Conservation (phyloP, 2,113 vertebrate genomes). For the Mustela lutreola region DNA sequence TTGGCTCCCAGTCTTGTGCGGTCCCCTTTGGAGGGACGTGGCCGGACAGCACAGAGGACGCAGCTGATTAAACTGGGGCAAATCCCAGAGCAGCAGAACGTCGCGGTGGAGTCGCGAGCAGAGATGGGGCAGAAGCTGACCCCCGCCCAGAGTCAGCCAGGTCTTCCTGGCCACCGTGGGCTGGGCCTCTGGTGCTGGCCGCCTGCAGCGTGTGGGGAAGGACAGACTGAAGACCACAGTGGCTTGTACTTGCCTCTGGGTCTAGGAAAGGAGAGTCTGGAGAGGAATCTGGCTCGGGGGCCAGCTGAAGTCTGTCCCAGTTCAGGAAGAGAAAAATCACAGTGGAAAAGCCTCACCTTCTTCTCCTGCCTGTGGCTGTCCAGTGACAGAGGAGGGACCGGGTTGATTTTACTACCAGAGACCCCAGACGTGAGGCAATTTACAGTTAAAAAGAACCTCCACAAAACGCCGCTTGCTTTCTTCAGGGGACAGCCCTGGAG, state of each 20-base stretch:
- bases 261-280: not conserved
- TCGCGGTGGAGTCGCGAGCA: fast-evolving
- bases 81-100: not conserved
- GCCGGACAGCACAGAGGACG: not conserved
- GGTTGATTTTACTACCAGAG: not conserved
- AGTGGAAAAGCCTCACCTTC: not conserved
- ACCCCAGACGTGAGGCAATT: not conserved
- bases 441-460: not conserved
- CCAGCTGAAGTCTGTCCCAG: not conserved
- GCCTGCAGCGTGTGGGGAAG: fast-evolving
- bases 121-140: not conserved
- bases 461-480: not conserved
- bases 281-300: not conserved
- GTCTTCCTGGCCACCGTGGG: not conserved
- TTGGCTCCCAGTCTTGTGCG: not conserved
- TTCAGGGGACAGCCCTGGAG: not conserved
- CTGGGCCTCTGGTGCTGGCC: fast-evolving
- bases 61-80: not conserved
- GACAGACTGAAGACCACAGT: not conserved
- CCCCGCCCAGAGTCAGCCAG: fast-evolving
- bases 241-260: not conserved
- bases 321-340: not conserved
- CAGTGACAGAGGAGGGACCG: not conserved
- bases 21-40: not conserved
- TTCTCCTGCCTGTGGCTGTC: not conserved